These are phyloP conservation scores for Muntiacus muntjak DNA, from an alignment of 2,113 vertebrate species.

Conservation along the genomic window DNA sequence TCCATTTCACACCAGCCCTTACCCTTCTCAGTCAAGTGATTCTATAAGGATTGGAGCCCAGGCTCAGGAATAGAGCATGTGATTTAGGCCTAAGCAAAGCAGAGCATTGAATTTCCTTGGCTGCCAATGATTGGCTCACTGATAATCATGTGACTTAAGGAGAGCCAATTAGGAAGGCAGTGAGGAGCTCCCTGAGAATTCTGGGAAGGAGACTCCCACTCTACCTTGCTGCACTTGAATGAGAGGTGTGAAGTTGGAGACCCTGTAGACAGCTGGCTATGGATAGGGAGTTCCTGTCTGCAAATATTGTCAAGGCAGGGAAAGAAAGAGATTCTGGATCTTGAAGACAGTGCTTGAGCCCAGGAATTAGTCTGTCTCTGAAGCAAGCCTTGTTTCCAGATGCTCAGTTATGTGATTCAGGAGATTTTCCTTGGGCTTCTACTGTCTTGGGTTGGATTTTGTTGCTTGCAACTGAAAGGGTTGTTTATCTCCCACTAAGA, in stretches of 20 bases:
- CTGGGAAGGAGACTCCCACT: not conserved
- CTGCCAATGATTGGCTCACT: not conserved
- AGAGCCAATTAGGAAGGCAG: not conserved
- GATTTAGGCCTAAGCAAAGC: not conserved
- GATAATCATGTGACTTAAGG: not conserved
- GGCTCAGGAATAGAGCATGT: not conserved
- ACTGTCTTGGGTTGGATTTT: not conserved
- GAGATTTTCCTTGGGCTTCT: not conserved
- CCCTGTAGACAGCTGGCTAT: rapidly evolving
- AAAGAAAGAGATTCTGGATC: not conserved
- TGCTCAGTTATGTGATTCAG: not conserved
- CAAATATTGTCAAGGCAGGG: not conserved
- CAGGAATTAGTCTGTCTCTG: not conserved
- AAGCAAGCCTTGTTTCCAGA: not conserved
- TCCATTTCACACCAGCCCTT: not conserved
- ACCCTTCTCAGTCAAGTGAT: not conserved
- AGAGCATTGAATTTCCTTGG: not conserved
- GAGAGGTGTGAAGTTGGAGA: not conserved
- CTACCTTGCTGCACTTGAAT: not conserved
- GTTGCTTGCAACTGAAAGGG: not conserved
- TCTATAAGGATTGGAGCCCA: not conserved
- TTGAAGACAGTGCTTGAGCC: not conserved
- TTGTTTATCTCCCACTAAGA: not conserved
- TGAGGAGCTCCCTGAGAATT: not conserved
- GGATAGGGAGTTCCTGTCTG: rapidly evolving